Percentiles rank a stretch among this genome's conserved stretches.
Conservation (phyloP, 2,797 vertebrate genomes). For the Spizella passerina region DNA sequence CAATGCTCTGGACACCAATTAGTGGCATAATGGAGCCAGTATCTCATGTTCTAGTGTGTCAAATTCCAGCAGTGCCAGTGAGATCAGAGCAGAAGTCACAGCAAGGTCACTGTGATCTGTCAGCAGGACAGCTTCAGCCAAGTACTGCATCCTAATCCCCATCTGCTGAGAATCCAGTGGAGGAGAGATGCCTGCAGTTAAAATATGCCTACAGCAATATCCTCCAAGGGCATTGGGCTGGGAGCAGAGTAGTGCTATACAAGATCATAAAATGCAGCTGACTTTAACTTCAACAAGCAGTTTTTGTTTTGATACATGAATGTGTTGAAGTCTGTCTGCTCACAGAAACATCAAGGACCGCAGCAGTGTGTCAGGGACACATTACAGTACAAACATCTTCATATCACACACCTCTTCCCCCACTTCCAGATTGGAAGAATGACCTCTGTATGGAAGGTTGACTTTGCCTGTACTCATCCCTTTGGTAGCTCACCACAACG, state of each 20-base stretch:
- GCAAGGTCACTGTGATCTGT: constrained; percentile 32
- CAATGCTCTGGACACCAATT: constrained; percentile 57
- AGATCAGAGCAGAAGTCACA: constrained; percentile 62
- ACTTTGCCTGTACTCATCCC: background rate
- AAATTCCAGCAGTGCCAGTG: constrained; percentile 56
- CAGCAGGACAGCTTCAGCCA: constrained; percentile 35
- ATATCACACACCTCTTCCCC: background rate
- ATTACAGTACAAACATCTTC: background rate
- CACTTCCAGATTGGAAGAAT: background rate
- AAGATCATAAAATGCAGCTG: background rate
- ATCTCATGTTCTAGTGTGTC: constrained; percentile 58
- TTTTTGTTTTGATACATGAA: background rate
- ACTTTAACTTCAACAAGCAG: background rate
- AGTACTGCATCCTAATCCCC: constrained; percentile 16
- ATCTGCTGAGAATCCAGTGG: background rate
- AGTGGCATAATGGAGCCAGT: constrained; percentile 42
- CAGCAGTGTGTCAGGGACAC: background rate
- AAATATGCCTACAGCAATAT: background rate
- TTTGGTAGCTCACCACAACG: background rate
- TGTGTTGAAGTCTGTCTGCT: background rate
- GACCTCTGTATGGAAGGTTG: background rate
- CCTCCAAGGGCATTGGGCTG: background rate
- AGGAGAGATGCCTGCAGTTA: background rate
- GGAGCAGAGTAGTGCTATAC: background rate
- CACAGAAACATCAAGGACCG: background rate